A percentile compares a stretch with the other conserved stretches of the same genome.
phyloP scores from a whole-genome alignment of 2,113 vertebrate species.

The Melierax canorus region DNA sequence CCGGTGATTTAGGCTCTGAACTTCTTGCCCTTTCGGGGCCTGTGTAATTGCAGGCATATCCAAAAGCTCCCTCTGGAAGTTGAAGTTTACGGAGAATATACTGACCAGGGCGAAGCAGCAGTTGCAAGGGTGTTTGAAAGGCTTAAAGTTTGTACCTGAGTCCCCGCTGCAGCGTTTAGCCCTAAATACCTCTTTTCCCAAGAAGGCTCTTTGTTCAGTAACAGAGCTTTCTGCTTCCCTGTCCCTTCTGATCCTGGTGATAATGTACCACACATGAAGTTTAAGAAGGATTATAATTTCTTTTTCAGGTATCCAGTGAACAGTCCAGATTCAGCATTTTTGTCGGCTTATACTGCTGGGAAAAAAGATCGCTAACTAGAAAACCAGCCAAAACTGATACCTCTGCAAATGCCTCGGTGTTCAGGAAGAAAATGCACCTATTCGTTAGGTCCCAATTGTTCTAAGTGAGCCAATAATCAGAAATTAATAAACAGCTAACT shows the following conservation, averaged over 20 bases:
- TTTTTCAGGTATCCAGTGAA: not conserved
- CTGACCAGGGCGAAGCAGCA: not conserved
- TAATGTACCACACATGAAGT: not conserved
- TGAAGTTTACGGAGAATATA: not conserved
- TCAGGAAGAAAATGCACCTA: not conserved
- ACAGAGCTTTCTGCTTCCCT: not conserved
- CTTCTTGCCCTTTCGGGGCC: not conserved
- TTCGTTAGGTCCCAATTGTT: not conserved
- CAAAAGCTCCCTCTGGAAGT: not conserved
- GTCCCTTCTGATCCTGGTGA: not conserved
- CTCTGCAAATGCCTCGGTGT: not conserved
- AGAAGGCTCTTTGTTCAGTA: not conserved
- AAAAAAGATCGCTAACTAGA: not conserved
- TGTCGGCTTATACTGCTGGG: not conserved
- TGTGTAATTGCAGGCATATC: not conserved
- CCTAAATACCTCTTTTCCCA: not conserved
- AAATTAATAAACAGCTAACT: conserved; percentile 25
- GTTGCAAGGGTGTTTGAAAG: not conserved
- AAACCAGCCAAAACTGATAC: not conserved
- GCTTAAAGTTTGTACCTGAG: not conserved
- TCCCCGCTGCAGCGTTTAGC: not conserved
- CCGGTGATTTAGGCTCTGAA: not conserved
- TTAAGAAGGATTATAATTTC: not conserved
- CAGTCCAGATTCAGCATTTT: not conserved
- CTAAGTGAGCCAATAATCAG: not conserved